Evolutionary conservation across 2,113 vertebrate genomes (phyloP).

Genomic region (Cricetomys ansorgei): DNA sequence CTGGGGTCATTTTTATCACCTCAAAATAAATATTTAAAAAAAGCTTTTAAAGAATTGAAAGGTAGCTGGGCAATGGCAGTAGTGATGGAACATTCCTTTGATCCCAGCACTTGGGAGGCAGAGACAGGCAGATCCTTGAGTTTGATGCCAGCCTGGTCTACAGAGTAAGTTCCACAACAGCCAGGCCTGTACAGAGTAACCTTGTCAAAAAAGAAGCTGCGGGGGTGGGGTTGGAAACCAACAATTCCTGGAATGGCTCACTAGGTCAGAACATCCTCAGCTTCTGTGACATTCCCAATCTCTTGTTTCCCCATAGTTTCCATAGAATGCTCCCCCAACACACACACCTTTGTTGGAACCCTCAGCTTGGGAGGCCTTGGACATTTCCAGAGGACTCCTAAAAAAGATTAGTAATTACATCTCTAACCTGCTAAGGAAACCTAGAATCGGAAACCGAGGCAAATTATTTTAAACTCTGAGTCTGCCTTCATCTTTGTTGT

Average conservation of each 20-base stretch:
- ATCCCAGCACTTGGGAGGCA: neutral
- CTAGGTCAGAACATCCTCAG: neutral
- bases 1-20: neutral
- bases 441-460: no score
- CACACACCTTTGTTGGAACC: neutral
- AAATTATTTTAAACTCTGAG: conserved; percentile 31
- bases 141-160: neutral
- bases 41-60: neutral
- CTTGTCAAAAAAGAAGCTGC: neutral
- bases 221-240: neutral
- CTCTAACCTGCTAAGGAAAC: conserved; percentile 2
- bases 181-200: neutral
- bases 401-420: neutral
- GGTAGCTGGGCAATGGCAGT: neutral
- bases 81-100: neutral
- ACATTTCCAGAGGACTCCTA: neutral
- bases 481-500: conserved; percentile 32
- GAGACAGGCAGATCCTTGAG: no score
- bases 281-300: neutral
- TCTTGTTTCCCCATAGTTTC: neutral
- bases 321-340: neutral
- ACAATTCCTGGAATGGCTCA: neutral
- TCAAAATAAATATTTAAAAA: neutral
- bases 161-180: neutral
- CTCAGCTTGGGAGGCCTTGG: neutral